Evolutionary conservation across 2,797 vertebrate genomes (phyloP).

Genomic region (Podarcis siculus): DNA sequence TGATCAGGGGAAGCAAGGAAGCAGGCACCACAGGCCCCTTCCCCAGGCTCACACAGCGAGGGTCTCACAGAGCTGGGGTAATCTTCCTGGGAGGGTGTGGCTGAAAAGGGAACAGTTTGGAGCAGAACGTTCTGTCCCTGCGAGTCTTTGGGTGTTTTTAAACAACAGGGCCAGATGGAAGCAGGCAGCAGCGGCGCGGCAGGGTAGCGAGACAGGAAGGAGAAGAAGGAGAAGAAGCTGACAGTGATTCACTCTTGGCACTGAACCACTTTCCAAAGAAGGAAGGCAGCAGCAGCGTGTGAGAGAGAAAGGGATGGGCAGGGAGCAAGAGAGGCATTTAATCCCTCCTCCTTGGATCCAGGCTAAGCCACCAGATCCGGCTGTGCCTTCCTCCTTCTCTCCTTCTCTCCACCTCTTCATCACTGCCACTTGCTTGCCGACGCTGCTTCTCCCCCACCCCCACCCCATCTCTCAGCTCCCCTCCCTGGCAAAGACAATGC

Average conservation of each 20-base stretch:
- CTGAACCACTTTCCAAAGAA: background rate
- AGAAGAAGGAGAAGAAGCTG: conserved; percentile 24
- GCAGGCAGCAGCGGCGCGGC: background rate
- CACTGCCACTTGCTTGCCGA: background rate
- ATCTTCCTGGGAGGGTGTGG: background rate
- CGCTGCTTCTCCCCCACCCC: background rate
- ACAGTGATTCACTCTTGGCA: conserved; percentile 43
- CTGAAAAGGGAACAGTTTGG: background rate
- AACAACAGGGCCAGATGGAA: conserved; percentile 4
- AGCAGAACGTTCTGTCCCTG: background rate
- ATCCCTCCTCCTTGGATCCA: background rate
- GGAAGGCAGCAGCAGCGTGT: background rate
- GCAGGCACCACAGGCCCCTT: no score
- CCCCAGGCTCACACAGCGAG: background rate
- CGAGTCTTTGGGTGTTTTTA: background rate
- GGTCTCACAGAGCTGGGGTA: background rate
- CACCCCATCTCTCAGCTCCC: background rate
- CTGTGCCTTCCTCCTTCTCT: background rate
- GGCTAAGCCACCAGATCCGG: background rate
- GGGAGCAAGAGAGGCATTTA: background rate
- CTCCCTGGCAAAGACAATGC: rapidly evolving
- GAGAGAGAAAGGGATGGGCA: background rate
- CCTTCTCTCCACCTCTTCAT: background rate
- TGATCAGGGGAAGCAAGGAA: background rate
- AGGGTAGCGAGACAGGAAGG: conserved; percentile 28